Conservation (phyloP, 2,113 vertebrate genomes). For the Myiopsitta monachus region DNA sequence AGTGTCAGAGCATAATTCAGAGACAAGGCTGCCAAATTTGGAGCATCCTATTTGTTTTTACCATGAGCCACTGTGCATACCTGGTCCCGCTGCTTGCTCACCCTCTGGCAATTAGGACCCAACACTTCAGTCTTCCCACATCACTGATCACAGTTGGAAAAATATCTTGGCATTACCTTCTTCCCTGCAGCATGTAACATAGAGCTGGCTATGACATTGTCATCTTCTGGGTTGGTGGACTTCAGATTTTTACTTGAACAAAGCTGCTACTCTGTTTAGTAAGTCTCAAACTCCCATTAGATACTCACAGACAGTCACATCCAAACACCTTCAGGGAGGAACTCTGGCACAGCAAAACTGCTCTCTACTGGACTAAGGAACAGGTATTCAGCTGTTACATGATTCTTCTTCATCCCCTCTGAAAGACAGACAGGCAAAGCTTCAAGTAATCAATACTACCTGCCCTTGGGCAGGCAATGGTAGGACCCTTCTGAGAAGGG, state of each 20-base stretch:
- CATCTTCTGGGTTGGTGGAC: background rate
- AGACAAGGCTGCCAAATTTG: background rate
- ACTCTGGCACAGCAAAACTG: background rate
- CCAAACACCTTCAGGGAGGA: background rate
- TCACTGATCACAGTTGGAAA: background rate
- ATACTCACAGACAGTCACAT: background rate
- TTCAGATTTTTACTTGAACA: background rate
- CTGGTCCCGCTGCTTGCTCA: background rate
- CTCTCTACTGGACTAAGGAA: background rate
- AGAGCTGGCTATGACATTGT: background rate
- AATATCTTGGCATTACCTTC: background rate
- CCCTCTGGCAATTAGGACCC: background rate
- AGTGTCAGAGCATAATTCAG: background rate
- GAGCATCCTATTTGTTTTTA: background rate
- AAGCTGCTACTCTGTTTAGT: background rate
- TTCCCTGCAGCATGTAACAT: background rate
- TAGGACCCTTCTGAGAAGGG: background rate
- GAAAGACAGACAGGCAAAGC: background rate
- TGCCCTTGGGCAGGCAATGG: background rate
- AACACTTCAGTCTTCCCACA: background rate
- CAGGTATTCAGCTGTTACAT: background rate
- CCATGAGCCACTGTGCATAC: background rate
- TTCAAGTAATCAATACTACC: background rate
- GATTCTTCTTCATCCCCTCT: background rate
- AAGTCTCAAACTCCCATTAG: background rate